Base-by-base conservation (phyloP, 2,113 vertebrate genomes). In the Microcebus griseorufus region DNA sequence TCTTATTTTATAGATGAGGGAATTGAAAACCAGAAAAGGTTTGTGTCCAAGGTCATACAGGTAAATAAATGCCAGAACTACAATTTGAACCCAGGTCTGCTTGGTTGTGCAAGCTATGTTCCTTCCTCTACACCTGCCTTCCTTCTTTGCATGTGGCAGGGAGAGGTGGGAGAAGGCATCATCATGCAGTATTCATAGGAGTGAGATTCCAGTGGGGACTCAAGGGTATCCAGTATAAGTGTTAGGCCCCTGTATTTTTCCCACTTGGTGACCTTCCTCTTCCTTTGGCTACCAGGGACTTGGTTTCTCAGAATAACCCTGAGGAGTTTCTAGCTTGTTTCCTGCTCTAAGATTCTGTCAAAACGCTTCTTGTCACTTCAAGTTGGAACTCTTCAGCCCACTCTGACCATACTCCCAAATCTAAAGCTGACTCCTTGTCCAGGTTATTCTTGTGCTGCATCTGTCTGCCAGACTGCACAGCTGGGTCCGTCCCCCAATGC, bases 341-440 rank as follows among this genome's bases (percentile, higher is more conserved):
- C 70, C 18, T 87, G 12, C 75, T 81, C 65, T 51, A 85, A 94
- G 29, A n/a, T 42, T 96, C 62, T n/a, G 37, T 72, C 34, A 72
- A 3, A 39, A 95, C 9, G 22, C 20, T 93, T 94, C 73, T 82
- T 87, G 27, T 96, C 69, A 65, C 65, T 95, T 95, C 69, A 75
- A 51, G 65, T 11, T 85, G 58, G 32, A 88, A 88, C 14, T 9
- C 48, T 60, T 87, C 62, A 65, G 51, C 29, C 9, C n/a, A 42
- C 27, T 88, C 60, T 73, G 39, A 82, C 18, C 78, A 84, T 65
- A 75, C 18, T n/a, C 10, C 34, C 48, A 51, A 62, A 88, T 16
- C 75, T n/a, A 60, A 93, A 69, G 39, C 29, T 34, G 23, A 55
- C 64, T 34, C 70, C 37, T 79, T 65, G 10, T 37, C n/a, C 78